Evolutionary conservation across 64 coral and sea anemone genomes (phyloP).

Genomic region (Platygyra sinensis): DNA sequence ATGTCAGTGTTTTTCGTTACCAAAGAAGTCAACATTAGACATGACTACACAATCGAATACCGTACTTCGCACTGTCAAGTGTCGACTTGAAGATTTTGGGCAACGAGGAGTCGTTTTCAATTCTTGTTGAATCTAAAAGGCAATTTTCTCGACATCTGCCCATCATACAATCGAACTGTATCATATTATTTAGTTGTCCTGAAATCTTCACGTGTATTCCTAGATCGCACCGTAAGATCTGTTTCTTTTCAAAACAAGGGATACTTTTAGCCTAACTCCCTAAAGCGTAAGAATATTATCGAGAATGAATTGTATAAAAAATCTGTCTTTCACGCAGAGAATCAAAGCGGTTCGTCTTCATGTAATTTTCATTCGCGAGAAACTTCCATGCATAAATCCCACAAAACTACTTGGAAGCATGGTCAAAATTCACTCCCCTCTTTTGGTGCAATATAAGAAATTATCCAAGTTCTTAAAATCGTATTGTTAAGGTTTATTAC

Average conservation of each 20-base stretch:
- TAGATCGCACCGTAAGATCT: not conserved
- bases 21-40: not conserved
- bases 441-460: not conserved
- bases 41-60: not conserved
- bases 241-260: not conserved
- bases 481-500: not conserved
- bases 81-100: not conserved
- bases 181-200: not conserved
- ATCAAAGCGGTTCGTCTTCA: not conserved
- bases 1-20: not conserved
- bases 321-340: conserved; percentile 12
- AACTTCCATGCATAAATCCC: not conserved
- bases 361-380: not conserved
- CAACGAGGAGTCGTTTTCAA: not conserved
- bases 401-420: not conserved
- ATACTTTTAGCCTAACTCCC: not conserved
- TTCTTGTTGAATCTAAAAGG: not conserved
- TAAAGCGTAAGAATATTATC: not conserved
- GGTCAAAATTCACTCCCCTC: not conserved
- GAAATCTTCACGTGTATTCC: not conserved
- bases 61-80: not conserved
- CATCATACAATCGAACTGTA: not conserved
- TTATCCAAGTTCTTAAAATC: not conserved
- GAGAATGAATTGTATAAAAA: not conserved
- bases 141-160: not conserved